Conservation (phyloP, 2,113 vertebrate genomes). For the Labeo rohita region DNA sequence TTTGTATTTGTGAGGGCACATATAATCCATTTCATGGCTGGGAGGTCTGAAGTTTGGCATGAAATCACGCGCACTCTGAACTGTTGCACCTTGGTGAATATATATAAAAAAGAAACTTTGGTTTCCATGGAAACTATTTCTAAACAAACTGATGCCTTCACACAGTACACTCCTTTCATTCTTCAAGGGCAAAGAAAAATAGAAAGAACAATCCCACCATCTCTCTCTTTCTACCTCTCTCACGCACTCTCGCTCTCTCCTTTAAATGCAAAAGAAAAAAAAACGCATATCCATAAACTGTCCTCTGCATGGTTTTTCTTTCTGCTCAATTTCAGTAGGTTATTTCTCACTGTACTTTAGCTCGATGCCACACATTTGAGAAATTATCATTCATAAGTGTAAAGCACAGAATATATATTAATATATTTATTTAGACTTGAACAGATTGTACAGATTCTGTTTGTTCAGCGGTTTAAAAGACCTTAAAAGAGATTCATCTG, state of each 20-base stretch:
- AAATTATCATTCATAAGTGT: not conserved
- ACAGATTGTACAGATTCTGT: not conserved
- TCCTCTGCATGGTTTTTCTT: not conserved
- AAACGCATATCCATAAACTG: not conserved
- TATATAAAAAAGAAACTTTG: slow-evolving; percentile 24
- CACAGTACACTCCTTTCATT: slow-evolving; percentile 50
- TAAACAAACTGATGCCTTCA: slow-evolving; percentile 46
- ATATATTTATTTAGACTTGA: not conserved
- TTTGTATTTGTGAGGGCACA: slow-evolving; percentile 2
- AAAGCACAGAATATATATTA: not conserved
- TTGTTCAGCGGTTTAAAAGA: not conserved
- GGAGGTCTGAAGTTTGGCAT: slow-evolving; percentile 35
- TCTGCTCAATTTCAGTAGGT: too few relatives aligned
- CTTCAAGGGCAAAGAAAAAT: slow-evolving; percentile 54
- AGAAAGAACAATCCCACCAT: slow-evolving; percentile 35
- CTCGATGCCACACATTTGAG: not conserved
- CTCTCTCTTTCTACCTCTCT: slow-evolving; percentile 23
- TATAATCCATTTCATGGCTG: slow-evolving; percentile 26
- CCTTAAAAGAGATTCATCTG: not conserved
- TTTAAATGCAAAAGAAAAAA: not conserved
- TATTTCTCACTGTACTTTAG: not conserved
- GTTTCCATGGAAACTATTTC: slow-evolving; percentile 59
- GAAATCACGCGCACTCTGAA: slow-evolving; percentile 28
- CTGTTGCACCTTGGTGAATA: slow-evolving; percentile 9
- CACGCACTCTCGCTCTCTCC: not conserved